These are phyloP conservation scores for Oophaga sylvatica DNA, from an alignment of 2,797 vertebrate species.

Conservation along the genomic window DNA sequence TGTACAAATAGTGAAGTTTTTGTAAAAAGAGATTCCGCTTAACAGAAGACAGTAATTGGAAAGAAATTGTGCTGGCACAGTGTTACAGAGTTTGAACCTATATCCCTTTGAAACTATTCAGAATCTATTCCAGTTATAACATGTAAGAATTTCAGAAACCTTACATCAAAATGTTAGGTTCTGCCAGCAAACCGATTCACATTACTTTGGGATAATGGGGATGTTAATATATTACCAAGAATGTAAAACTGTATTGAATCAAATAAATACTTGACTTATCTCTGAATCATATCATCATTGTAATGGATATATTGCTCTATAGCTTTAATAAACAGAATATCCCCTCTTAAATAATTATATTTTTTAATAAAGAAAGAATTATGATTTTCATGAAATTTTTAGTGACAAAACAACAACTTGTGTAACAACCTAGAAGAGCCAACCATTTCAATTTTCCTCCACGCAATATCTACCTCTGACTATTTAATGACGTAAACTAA, in stretches of 20 bases:
- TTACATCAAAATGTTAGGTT: conserved; percentile 37
- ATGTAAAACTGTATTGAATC: not conserved
- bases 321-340: too few relatives aligned
- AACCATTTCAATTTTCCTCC: too few relatives aligned
- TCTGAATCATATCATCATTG: not conserved
- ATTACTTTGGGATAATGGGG: conserved; percentile 22
- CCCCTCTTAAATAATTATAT: not conserved
- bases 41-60: conserved; percentile 48
- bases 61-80: conserved; percentile 27
- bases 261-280: not conserved
- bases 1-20: not conserved
- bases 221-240: not conserved
- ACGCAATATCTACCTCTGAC: too few relatives aligned
- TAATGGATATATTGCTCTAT: too few relatives aligned
- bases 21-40: conserved; percentile 12
- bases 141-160: conserved; percentile 25
- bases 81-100: conserved; percentile 39
- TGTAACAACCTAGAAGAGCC: too few relatives aligned
- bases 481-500: too few relatives aligned
- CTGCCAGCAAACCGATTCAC: not conserved
- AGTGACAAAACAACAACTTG: too few relatives aligned
- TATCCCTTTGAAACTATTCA: conserved; percentile 39
- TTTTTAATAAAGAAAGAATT: not conserved
- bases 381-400: not conserved
- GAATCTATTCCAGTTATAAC: conserved; percentile 30